A percentile compares a stretch with the other conserved stretches of the same genome.
Conservation (phyloP, 1,140 invertebrate species). For the Drosophila azteca region DNA sequence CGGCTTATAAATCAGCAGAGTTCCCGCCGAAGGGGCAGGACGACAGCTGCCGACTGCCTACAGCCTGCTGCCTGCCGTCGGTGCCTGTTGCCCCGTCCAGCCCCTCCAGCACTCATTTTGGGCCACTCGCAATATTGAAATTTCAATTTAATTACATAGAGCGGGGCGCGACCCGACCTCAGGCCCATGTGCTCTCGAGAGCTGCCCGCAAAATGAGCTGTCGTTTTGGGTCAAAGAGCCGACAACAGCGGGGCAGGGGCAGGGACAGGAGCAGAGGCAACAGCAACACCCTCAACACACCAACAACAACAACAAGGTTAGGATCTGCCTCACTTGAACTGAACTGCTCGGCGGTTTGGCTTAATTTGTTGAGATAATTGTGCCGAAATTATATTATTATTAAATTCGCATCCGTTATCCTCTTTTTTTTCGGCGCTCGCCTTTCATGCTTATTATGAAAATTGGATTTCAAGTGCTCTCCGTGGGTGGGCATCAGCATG, state of each 20-base stretch:
- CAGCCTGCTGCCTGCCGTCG: slow-evolving; percentile 27
- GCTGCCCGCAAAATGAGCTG: slow-evolving; percentile 64
- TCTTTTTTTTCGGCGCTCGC: slow-evolving; percentile 24
- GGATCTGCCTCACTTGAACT: slow-evolving; percentile 56
- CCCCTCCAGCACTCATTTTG: neutral
- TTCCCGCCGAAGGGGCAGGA: slow-evolving; percentile 28
- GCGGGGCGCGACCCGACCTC: slow-evolving; percentile 46
- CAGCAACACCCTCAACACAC: slow-evolving; percentile 23
- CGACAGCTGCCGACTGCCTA: slow-evolving; percentile 32
- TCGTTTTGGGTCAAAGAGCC: slow-evolving; percentile 50
- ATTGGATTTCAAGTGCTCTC: slow-evolving; percentile 73
- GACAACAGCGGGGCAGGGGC: neutral
- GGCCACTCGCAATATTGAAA: slow-evolving; percentile 77
- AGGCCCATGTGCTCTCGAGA: slow-evolving; percentile 43
- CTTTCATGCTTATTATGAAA: slow-evolving; percentile 70
- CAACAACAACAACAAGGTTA: slow-evolving; percentile 29
- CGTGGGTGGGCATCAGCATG: slow-evolving; percentile 11
- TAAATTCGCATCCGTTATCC: slow-evolving; percentile 69
- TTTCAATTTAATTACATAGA: slow-evolving; percentile 82
- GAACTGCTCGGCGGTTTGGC: slow-evolving; percentile 69
- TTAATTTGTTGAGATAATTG: slow-evolving; percentile 82
- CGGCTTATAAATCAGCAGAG: slow-evolving; percentile 75
- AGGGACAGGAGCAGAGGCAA: neutral
- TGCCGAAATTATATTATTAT: slow-evolving; percentile 80
- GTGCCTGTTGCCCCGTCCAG: slow-evolving; percentile 25